Base-by-base conservation (phyloP, 2,797 vertebrate species). In the Acanthis flammea region DNA sequence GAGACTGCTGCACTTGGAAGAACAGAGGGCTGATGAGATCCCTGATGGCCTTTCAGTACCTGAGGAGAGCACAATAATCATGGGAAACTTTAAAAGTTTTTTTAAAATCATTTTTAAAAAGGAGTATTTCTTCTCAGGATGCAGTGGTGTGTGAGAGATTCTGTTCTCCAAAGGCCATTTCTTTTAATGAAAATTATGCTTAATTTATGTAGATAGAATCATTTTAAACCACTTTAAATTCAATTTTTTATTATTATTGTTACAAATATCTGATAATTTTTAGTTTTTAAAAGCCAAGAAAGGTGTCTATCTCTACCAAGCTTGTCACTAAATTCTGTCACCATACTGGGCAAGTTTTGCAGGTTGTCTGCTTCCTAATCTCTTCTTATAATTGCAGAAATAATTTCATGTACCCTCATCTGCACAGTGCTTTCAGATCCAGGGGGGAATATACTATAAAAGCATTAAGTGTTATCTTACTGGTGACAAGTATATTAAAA, bases 401-500 rank as follows among this genome's bases (percentile, higher is more conserved):
- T 81, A 72, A 86, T 65, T 75, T 37, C 42, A 48, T 11, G 5
- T 73, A 22, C 37, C 11, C 51, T 86, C 37, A 53, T 88, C 81
- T 70, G 33, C 45, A 70, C 37, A 53, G 37, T 62, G 44, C 70
- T 90, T 94, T 72, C 37, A 81, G 54, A 70, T 75, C 51, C 27
- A 88, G 76, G 18, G 18, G 50, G 88, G 73, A 62, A 86, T 78
- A 30, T 19, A 15, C 47, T 42, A 16, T 86, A 41, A 92, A 90
- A 94, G 16, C 66, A 55, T 44, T 44, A 94, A 75, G 19, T 42
- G 44, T 72, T 91, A 80, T 84, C 88, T 77, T 77, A 65, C n/a
- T 31, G 35, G 35, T 66, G 54, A 75, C 51, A 84, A 72, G 39
- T 61, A 41, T 44, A 86, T 94, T 86, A 91, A 92, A 91, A 86